Conservation (phyloP, 2,888 invertebrate species). For the Zhuqinia jingwanae region DNA sequence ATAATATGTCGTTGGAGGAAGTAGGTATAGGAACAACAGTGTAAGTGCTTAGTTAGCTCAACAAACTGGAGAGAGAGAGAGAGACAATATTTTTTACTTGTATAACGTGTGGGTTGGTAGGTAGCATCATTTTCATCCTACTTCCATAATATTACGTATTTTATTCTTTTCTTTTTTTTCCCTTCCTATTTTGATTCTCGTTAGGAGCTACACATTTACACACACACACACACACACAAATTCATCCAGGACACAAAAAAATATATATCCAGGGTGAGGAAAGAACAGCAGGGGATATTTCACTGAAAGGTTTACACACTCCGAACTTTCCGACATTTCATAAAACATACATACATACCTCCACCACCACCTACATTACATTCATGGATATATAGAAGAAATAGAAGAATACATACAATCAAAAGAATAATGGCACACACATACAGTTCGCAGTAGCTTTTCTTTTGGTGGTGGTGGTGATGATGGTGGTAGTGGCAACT, state of each 20-base stretch:
- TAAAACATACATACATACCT: constrained; percentile 32
- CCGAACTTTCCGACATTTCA: constrained; percentile 53
- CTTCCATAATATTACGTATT: constrained; percentile 26
- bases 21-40: no score
- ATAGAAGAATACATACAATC: neutral
- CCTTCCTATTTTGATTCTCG: constrained; percentile 46
- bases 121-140: constrained; percentile 31
- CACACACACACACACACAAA: no score
- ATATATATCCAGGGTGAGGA: constrained; percentile 51
- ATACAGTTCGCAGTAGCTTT: no score
- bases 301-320: constrained; percentile 59
- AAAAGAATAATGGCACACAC: constrained; percentile 26
- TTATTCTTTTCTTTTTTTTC: constrained; percentile 9
- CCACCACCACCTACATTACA: no score
- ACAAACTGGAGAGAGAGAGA: constrained; percentile 7
- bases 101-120: neutral
- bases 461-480: neutral
- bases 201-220: neutral
- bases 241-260: constrained; percentile 12
- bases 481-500: constrained; percentile 1
- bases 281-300: constrained; percentile 56
- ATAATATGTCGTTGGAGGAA: no score
- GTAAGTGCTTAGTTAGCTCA: constrained; percentile 26
- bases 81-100: constrained; percentile 14
- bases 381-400: no score